Evolutionary conservation across 2,888 invertebrate species (phyloP), one percentile per base, ranked within the genome.

Genomic region (Serrognathus titanus): DNA sequence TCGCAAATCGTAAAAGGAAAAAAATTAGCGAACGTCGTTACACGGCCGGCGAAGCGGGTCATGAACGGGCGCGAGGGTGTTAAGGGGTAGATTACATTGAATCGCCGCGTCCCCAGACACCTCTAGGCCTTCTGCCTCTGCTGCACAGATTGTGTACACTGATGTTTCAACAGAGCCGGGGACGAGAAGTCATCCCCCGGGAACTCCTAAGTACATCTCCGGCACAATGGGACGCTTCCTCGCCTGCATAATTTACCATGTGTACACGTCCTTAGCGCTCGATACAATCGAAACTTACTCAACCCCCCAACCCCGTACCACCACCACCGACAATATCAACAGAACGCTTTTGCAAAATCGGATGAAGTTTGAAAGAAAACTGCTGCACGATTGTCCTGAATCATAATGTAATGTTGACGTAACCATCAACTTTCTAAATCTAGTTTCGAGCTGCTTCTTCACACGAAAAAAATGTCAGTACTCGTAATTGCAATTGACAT

Each of bases 121-220:
- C 63, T 64, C 63, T 60, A 59, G 60, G 62, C 61, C 63, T 63
- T 53, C 59, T 61, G 64, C 59, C 54, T 54, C 47, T 46, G 53
- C 57, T 57, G 62, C 63, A 60, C 63, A 65, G 65, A 64, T 65
- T 64, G 63, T 62, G 65, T 63, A 63, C 60, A 63, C 56, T 62
- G 65, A 63, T 63, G 65, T 62, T 62, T 63, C 64, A 63, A 56
- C 60, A 58, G 43, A 31, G 52, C 41, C 41, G 31, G 52, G 24
- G 43, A 41, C 52, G 52, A 52, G 45, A 39, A 54, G 54, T 13
- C 48, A 40, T 41, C 54, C 40, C 54, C 10, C 13, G 54, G 54
- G 54, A 49, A 38, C 36, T 41, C 40, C 49, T 48, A 48, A 54
- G 49, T 54, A 54, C 54, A 43, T 48, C 49, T 7, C 54, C 16